A percentile compares a stretch with the other conserved stretches of the same genome.
Evolutionary conservation across 1,140 invertebrate species (phyloP).

Genomic region (Drosophila nigromelanica): DNA sequence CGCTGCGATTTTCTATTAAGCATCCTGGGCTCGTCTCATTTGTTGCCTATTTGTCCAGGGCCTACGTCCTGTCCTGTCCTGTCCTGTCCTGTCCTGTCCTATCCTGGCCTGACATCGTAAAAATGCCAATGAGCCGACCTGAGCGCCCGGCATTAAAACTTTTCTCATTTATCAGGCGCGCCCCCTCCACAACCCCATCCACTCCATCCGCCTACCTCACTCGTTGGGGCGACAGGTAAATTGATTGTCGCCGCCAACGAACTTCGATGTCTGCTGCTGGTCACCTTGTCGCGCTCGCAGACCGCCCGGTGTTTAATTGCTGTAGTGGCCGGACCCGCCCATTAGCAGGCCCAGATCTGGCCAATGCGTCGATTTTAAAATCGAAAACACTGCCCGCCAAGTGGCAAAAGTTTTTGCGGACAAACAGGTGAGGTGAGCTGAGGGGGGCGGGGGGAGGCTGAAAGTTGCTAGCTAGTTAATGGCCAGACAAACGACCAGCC

Average conservation of each 20-base stretch:
- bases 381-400: slow-evolving; percentile 73
- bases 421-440: background rate
- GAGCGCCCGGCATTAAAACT: slow-evolving; percentile 75
- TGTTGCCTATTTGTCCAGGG: slow-evolving; percentile 75
- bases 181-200: no score
- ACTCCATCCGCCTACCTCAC: background rate
- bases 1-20: slow-evolving; percentile 78
- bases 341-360: background rate
- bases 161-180: slow-evolving; percentile 78
- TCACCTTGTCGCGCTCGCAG: slow-evolving; percentile 64
- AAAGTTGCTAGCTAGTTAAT: slow-evolving; percentile 66
- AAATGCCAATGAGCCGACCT: slow-evolving; percentile 81
- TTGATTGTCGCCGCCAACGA: slow-evolving; percentile 79
- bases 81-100: background rate
- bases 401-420: slow-evolving; percentile 65
- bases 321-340: slow-evolving; percentile 25
- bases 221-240: slow-evolving; percentile 61
- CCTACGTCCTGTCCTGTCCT: slow-evolving; percentile 5
- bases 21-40: slow-evolving; percentile 74
- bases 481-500: slow-evolving; percentile 71
- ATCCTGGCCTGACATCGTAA: slow-evolving; percentile 64
- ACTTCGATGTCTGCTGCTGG: slow-evolving; percentile 71
- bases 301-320: slow-evolving; percentile 74
- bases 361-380: slow-evolving; percentile 51
- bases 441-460: background rate